Conservation (phyloP, 1,140 invertebrate genomes). For the Oedothorax gibbosus region DNA sequence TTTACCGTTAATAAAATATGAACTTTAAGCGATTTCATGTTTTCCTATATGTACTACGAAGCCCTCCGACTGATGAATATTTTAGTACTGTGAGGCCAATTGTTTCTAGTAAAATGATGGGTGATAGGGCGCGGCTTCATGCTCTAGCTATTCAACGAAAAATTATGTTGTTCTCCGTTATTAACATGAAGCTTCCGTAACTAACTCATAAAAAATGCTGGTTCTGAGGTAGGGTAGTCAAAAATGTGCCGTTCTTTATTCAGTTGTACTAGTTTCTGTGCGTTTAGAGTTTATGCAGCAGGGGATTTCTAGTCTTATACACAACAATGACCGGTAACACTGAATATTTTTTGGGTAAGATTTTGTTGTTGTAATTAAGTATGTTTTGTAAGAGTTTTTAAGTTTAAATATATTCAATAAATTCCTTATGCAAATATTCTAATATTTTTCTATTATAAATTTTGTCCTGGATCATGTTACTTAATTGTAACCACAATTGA, state of each 20-base stretch:
- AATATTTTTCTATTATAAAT: too few relatives aligned
- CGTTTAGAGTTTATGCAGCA: too few relatives aligned
- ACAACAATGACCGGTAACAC: too few relatives aligned
- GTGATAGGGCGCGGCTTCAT: constrained; percentile 23
- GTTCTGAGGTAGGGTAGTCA: background rate
- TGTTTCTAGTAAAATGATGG: constrained; percentile 1
- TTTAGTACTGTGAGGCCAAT: constrained; percentile 5
- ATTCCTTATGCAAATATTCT: too few relatives aligned
- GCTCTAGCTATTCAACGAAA: constrained; percentile 40
- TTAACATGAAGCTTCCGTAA: constrained; percentile 23
- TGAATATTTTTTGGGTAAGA: too few relatives aligned
- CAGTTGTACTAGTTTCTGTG: too few relatives aligned
- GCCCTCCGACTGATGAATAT: constrained; percentile 7
- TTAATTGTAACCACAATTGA: too few relatives aligned
- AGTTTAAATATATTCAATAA: too few relatives aligned
- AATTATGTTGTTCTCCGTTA: background rate
- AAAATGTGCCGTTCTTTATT: background rate
- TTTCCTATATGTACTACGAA: constrained; percentile 2
- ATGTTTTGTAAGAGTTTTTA: too few relatives aligned
- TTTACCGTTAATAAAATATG: constrained; percentile 37
- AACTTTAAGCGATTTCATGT: constrained; percentile 4
- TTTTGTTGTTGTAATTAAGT: too few relatives aligned
- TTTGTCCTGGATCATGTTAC: too few relatives aligned
- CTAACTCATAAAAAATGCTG: constrained; percentile 9
- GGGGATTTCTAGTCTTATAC: too few relatives aligned